phyloP scores from a whole-genome alignment of 2,888 invertebrate genomes.

The Diarsia rubi region DNA sequence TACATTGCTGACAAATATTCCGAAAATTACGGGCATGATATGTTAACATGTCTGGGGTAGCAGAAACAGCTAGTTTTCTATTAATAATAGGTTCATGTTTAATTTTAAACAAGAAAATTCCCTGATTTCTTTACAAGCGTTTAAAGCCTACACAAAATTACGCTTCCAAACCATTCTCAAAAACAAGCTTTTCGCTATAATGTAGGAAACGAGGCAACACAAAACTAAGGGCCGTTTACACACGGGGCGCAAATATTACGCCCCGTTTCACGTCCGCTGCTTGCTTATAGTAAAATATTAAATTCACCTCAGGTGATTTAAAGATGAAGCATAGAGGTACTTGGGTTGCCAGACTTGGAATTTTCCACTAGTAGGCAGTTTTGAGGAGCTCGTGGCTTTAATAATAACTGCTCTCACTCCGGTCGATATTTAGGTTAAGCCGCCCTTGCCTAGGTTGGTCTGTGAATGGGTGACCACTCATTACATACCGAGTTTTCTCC shows the following conservation, averaged over 20 bases:
- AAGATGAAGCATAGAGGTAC: constrained; percentile 23
- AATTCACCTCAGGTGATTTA: constrained; percentile 63
- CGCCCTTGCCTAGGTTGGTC: too few species aligned
- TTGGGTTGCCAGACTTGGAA: constrained; percentile 16
- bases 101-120: not conserved
- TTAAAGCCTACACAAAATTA: constrained; percentile 19
- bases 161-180: constrained; percentile 6
- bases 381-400: too few species aligned
- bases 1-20: not conserved
- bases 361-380: constrained; percentile 3
- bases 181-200: constrained; percentile 26
- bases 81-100: not conserved
- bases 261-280: constrained; percentile 59
- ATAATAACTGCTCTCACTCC: too few species aligned
- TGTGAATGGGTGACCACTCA: too few species aligned
- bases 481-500: too few species aligned
- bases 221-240: constrained; percentile 40
- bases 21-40: not conserved
- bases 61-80: not conserved
- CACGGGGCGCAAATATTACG: constrained; percentile 56
- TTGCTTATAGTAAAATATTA: constrained; percentile 64
- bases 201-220: constrained; percentile 27
- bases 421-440: too few species aligned
- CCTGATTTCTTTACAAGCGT: not conserved
- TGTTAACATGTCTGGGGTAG: not conserved